Percentiles rank a stretch among this genome's conserved stretches.
phyloP scores from a whole-genome alignment of 2,888 invertebrate genomes.

The Acrobasis consociella region DNA sequence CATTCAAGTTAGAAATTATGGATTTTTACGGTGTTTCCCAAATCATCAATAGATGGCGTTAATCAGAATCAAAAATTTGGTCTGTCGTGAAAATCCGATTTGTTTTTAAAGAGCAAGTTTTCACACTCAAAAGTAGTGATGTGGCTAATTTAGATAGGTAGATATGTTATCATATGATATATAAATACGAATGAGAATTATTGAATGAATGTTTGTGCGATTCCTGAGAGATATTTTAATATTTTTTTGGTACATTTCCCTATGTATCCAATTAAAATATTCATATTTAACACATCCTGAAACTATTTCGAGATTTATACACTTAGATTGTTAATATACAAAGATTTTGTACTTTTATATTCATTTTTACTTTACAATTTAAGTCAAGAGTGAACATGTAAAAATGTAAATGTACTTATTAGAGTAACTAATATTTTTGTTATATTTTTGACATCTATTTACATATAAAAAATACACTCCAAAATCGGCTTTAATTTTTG shows the following conservation, averaged over 20 bases:
- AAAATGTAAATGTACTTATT: constrained; percentile 64
- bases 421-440: constrained; percentile 31
- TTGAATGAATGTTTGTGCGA: constrained; percentile 21
- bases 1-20: constrained; percentile 28
- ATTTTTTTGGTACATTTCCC: constrained; percentile 53
- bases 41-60: too few species aligned
- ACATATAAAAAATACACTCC: constrained; percentile 6
- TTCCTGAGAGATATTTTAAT: constrained; percentile 20
- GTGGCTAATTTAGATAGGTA: constrained; percentile 31
- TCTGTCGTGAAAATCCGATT: too few species aligned
- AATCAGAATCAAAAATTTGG: too few species aligned
- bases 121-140: constrained; percentile 27
- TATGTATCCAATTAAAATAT: constrained; percentile 52
- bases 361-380: constrained; percentile 48
- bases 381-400: constrained; percentile 43
- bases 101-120: background rate
- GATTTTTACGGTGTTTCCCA: too few species aligned
- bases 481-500: constrained; percentile 28
- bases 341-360: constrained; percentile 19
- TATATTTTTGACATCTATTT: constrained; percentile 26
- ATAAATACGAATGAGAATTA: constrained; percentile 21
- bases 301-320: constrained; percentile 10
- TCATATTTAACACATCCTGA: constrained; percentile 41
- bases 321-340: constrained; percentile 10
- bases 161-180: constrained; percentile 25